Evolutionary conservation across 2,113 vertebrate genomes (phyloP).

Genomic region (Hyperoodon ampullatus): DNA sequence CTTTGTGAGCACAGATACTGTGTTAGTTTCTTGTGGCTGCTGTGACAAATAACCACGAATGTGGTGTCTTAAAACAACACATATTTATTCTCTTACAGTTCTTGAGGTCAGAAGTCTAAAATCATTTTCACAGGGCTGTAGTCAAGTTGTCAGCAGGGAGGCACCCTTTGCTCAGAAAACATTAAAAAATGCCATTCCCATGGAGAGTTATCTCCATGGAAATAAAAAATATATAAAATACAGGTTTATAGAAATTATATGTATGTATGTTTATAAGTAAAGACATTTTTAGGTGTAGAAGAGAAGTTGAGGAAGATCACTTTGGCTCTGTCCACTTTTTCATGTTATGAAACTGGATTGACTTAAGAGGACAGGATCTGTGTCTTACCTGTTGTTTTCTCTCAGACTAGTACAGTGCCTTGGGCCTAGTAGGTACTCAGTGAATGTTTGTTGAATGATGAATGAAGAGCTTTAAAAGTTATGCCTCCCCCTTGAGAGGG

Average conservation of each 20-base stretch:
- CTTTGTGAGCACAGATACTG: background rate
- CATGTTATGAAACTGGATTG: background rate
- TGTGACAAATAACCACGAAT: background rate
- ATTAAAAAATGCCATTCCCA: background rate
- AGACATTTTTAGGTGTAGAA: background rate
- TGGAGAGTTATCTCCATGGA: background rate
- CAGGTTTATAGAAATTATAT: background rate
- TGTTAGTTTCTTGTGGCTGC: background rate
- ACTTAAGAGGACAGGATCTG: background rate
- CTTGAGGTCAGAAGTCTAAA: background rate
- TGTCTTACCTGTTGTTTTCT: background rate
- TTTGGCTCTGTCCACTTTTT: background rate
- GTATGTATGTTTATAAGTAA: background rate
- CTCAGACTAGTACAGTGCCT: background rate
- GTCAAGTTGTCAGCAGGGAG: background rate
- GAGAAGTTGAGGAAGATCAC: background rate
- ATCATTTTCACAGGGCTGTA: background rate
- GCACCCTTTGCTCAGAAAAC: background rate
- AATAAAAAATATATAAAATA: background rate
- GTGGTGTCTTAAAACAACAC: background rate
- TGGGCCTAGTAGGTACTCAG: background rate
- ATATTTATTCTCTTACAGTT: background rate
- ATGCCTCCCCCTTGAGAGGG: background rate
- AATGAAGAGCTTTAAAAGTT: background rate
- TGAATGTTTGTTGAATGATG: background rate